These are phyloP conservation scores for Myotis lucifugus DNA, from an alignment of 2,113 vertebrate genomes.

Conservation along the genomic window DNA sequence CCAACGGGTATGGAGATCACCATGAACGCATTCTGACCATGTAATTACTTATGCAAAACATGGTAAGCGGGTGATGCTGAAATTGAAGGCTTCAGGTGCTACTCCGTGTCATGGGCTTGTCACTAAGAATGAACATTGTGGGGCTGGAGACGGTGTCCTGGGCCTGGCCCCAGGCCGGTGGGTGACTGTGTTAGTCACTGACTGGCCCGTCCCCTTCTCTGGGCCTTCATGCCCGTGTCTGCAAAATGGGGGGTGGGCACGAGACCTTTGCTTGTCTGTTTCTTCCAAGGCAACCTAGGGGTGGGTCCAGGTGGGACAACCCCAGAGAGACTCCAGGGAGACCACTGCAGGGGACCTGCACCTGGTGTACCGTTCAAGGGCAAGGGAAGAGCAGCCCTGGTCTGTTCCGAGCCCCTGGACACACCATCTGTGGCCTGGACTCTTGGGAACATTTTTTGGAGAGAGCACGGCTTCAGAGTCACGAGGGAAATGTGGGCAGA, in stretches of 20 bases:
- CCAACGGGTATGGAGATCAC: not conserved
- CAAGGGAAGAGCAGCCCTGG: not conserved
- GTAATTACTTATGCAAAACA: not conserved
- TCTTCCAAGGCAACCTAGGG: not conserved
- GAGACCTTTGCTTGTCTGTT: not conserved
- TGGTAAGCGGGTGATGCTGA: not conserved
- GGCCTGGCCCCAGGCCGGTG: not conserved
- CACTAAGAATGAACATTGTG: too few species aligned
- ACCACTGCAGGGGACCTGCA: rapidly evolving
- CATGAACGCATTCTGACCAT: not conserved
- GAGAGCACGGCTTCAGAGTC: not conserved
- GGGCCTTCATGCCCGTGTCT: not conserved
- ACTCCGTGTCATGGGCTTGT: not conserved
- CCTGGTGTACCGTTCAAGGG: rapidly evolving
- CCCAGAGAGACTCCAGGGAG: not conserved
- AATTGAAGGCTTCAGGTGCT: not conserved
- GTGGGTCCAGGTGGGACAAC: rapidly evolving
- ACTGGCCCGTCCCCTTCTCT: not conserved
- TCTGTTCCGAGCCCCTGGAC: not conserved
- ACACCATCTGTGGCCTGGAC: not conserved
- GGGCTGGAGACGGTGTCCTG: not conserved
- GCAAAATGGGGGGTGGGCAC: not conserved
- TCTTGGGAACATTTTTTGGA: not conserved
- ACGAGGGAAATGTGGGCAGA: constrained; percentile 27
- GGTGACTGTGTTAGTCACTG: not conserved